These are phyloP conservation scores for Chlamydotis undulata DNA, from an alignment of 2,113 vertebrate species.

Conservation along the genomic window DNA sequence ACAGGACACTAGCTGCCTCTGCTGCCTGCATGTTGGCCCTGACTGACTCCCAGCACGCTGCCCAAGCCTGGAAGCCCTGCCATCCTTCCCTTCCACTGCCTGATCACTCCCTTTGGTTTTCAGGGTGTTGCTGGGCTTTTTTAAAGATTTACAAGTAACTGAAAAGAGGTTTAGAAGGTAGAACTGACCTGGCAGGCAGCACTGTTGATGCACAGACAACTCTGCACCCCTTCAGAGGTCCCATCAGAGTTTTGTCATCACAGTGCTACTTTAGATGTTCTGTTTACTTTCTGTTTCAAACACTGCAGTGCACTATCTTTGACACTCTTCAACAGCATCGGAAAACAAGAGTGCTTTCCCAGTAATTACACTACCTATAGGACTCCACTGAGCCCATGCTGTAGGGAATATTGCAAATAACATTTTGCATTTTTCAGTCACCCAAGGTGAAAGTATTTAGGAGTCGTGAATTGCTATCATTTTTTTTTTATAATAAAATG, in stretches of 20 bases:
- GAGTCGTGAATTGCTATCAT: not conserved
- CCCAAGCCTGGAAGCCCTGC: not conserved
- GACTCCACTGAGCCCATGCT: not conserved
- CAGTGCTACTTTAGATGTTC: not conserved
- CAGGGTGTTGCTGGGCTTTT: no score
- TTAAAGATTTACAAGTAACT: no score
- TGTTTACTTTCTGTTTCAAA: not conserved
- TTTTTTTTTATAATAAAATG: not conserved
- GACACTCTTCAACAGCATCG: not conserved
- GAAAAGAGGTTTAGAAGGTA: no score
- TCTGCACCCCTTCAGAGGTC: not conserved
- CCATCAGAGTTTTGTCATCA: not conserved
- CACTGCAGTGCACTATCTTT: not conserved
- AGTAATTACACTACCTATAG: not conserved
- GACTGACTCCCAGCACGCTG: fast-evolving
- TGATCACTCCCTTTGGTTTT: fast-evolving
- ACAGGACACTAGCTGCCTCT: not conserved
- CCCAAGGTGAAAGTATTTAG: not conserved
- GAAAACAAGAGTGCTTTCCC: not conserved
- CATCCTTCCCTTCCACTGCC: not conserved
- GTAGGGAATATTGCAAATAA: not conserved
- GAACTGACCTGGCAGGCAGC: not conserved
- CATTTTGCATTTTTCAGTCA: not conserved
- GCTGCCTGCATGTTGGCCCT: not conserved
- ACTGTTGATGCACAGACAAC: not conserved